phyloP scores from a whole-genome alignment of 2,888 invertebrate species.

The Heliconius hortense region DNA sequence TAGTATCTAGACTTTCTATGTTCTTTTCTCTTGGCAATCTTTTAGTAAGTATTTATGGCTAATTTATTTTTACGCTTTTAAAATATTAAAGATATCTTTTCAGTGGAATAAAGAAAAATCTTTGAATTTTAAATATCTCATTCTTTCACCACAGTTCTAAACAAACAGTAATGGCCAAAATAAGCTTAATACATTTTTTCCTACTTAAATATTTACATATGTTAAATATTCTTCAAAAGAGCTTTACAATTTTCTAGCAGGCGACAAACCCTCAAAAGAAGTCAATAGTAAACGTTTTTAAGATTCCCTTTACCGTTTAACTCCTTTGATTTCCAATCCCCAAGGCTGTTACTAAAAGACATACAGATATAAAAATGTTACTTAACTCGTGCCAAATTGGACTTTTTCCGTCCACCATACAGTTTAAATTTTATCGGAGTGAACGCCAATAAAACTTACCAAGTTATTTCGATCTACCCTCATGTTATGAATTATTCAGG shows the following conservation, averaged over 20 bases:
- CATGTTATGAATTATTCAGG: slow-evolving; percentile 77
- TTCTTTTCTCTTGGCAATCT: slow-evolving; percentile 12
- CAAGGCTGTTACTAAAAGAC: slow-evolving; percentile 48
- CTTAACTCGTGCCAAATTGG: slow-evolving; percentile 46
- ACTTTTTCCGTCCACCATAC: slow-evolving; percentile 53
- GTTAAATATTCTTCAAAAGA: slow-evolving; percentile 4
- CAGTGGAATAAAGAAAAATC: not conserved
- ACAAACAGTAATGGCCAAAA: not conserved
- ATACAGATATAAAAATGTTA: slow-evolving; percentile 49
- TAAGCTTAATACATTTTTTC: slow-evolving; percentile 2
- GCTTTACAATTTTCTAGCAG: slow-evolving; percentile 27
- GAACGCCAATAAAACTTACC: slow-evolving; percentile 53
- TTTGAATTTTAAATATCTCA: slow-evolving; percentile 7
- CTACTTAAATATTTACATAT: slow-evolving; percentile 13
- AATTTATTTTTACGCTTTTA: slow-evolving; percentile 15
- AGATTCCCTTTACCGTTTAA: slow-evolving; percentile 51
- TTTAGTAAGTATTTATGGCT: slow-evolving; percentile 5
- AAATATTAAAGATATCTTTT: not conserved
- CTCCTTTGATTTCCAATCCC: slow-evolving; percentile 60
- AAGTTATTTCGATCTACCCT: slow-evolving; percentile 71
- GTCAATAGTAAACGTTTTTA: slow-evolving; percentile 55
- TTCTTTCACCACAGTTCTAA: not conserved
- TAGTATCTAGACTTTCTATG: slow-evolving; percentile 5
- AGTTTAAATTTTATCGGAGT: slow-evolving; percentile 57
- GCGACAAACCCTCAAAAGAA: slow-evolving; percentile 46